Base-by-base conservation (phyloP, 2,797 vertebrate species). In the Aratinga solstitialis region DNA sequence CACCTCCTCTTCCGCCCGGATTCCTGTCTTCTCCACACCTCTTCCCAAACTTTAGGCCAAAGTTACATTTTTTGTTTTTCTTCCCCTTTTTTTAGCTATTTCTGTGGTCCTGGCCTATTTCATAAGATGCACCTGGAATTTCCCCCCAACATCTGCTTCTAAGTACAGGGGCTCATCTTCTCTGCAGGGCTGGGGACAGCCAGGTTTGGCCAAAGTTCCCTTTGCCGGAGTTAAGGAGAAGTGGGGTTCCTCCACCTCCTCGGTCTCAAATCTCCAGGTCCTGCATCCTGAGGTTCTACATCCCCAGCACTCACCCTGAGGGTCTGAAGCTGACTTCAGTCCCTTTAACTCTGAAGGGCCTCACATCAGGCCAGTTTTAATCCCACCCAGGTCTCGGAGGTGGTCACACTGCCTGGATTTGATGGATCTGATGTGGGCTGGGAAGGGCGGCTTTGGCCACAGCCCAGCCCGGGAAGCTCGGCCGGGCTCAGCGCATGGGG, bases 391-490 rank as follows among this genome's bases (percentile, higher is more conserved):
- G 43, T 63, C 72, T 76, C 7, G 4, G 59, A 32, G 0, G 7
- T 5, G 47, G 76, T 61, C 32, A 4, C 14, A 0, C 0, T 30
- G 66, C 20, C 66, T 10, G 40, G 42, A 58, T 84, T 48, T 7
- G 18, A 80, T n/a, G 86, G 65, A 1, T 66, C 79, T 13, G 11
- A 8, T 1, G 0, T 0, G 30, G 78, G 89, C 29, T 7, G 72
- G 84, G 87, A 73, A 83, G 88, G 86, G 80, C 1, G 14, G 78
- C 78, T 67, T 71, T 89, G 95, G 94, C 93, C 14, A 0, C 24
- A 50, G 53, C 66, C 93, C 94, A 93, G 89, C 75, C 91, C 4
- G 59, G 94, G 56, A 89, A 76, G 89, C 89, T 89, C 26, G 2
- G 48, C 77, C 1, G 1, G 66, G 74, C 79, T 68, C 73, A 1